These are phyloP conservation scores for Neopelma chrysocephalum DNA, from an alignment of 2,797 vertebrate species.

Conservation along the genomic window DNA sequence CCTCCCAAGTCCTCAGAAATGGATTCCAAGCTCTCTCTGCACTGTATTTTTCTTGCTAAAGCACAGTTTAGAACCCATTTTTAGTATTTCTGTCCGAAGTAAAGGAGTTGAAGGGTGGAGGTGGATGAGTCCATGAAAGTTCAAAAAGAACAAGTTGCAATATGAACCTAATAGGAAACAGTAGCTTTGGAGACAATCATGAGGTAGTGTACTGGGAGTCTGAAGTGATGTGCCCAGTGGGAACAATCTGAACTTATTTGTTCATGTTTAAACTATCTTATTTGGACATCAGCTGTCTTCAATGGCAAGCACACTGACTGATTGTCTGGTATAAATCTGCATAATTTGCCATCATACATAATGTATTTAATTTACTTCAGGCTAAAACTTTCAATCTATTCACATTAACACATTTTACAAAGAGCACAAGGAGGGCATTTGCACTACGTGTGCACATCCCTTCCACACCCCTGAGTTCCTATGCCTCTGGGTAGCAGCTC, in stretches of 20 bases:
- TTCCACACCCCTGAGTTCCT: not conserved
- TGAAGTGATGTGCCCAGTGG: not conserved
- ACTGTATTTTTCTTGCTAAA: not conserved
- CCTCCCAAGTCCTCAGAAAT: not conserved
- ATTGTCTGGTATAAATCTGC: slow-evolving; percentile 31
- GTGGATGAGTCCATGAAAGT: not conserved
- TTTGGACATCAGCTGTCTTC: slow-evolving; percentile 22
- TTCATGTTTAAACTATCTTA: not conserved
- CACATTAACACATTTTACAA: not conserved
- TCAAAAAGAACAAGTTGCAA: not conserved
- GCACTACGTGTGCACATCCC: not conserved
- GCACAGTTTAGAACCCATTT: not conserved
- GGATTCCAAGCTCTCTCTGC: not conserved
- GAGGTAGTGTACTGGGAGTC: not conserved
- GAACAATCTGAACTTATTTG: slow-evolving; percentile 1
- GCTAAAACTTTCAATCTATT: slow-evolving; percentile 8
- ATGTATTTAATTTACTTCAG: slow-evolving; percentile 18
- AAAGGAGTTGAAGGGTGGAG: not conserved
- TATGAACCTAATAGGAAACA: not conserved
- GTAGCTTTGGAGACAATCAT: not conserved
- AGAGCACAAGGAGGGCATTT: not conserved
- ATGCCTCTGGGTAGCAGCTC: not conserved
- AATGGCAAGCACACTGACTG: not conserved
- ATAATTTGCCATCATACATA: slow-evolving; percentile 38
- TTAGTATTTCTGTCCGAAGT: not conserved